Conservation (phyloP, 2,888 invertebrate species). For the Harpagoxenus sublaevis region DNA sequence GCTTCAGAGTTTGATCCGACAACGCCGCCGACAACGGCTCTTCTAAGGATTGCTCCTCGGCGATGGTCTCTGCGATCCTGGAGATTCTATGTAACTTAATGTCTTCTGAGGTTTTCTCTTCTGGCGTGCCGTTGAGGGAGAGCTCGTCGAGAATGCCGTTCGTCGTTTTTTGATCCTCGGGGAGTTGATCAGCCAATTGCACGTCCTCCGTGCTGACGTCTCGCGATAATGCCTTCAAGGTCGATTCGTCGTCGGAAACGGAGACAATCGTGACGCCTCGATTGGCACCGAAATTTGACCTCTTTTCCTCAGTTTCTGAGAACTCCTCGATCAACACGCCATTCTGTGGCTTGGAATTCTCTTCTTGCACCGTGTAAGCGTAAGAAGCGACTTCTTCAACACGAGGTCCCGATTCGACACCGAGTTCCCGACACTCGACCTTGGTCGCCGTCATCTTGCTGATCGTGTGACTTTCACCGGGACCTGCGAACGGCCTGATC, state of each 20-base stretch:
- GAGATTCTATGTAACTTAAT: constrained; percentile 71
- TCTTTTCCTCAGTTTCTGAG: constrained; percentile 86
- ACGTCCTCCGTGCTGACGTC: constrained; percentile 89
- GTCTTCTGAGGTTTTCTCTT: constrained; percentile 74
- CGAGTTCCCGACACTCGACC: constrained; percentile 88
- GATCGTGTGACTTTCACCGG: constrained; percentile 90
- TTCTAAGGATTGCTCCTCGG: constrained; percentile 87
- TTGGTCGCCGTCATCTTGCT: constrained; percentile 90
- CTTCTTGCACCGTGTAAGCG: constrained; percentile 88
- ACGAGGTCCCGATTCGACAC: constrained; percentile 87
- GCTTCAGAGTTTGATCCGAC: constrained; percentile 21
- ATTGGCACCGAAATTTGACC: constrained; percentile 84
- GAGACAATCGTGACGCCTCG: constrained; percentile 90
- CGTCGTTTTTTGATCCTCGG: constrained; percentile 69
- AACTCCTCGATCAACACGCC: constrained; percentile 85
- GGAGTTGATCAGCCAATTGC: constrained; percentile 67
- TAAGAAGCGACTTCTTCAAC: constrained; percentile 89
- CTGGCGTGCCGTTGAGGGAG: constrained; percentile 67
- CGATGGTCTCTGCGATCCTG: constrained; percentile 80
- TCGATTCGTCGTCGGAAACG: constrained; percentile 89
- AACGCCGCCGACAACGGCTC: constrained; percentile 83
- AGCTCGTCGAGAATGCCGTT: constrained; percentile 77
- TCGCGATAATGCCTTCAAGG: constrained; percentile 88
- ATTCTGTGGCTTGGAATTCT: constrained; percentile 79
- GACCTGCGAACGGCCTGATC: constrained; percentile 87